Base-by-base conservation (phyloP, 2,797 vertebrate genomes). In the Pseudochirops corinnae region DNA sequence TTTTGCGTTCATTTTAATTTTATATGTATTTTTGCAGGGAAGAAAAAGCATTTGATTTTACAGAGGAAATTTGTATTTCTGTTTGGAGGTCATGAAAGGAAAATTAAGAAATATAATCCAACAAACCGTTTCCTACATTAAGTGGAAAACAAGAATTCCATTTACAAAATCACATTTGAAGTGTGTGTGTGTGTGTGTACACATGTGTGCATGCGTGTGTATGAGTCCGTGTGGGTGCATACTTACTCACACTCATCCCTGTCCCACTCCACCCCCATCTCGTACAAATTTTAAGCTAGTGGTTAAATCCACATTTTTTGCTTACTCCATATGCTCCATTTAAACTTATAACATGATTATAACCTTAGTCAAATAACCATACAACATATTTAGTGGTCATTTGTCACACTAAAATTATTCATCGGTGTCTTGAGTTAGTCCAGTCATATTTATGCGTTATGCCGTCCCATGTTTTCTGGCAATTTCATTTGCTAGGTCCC, bases 351-450 rank as follows among this genome's bases (percentile, higher is more conserved):
- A 98, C 97, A 98, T 98, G 98, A 94, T 98, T 98, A 98, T 98
- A 98, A 98, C 96, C 98, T 98, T 98, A 96, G 98, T 98, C 97
- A 98, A 98, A 98, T 98, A 98, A 97, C 98, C 94, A 98, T 98
- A 98, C 98, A 98, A 98, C 99, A 99, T 99, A 99, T 99, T 99
- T 99, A 99, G 98, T 99, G 98, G 98, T 99, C 98, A 99, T 99
- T 99, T 99, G 99, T 99, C 99, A 98, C 97, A 94, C 98, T 98
- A 99, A 99, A 99, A 99, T 99, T 99, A 99, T 99, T 99, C 99
- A 99, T 99, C 98, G 98, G 97, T 98, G 96, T 98, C 98, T 98
- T 94, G 98, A 98, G 98, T 97, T 97, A 98, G 98, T 97, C 97
- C 29, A 0, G 92, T 97, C 95, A 98, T 99, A 98, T 99, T 99